Conservation (phyloP, 2,797 vertebrate genomes). For the Peromyscus aztecus region DNA sequence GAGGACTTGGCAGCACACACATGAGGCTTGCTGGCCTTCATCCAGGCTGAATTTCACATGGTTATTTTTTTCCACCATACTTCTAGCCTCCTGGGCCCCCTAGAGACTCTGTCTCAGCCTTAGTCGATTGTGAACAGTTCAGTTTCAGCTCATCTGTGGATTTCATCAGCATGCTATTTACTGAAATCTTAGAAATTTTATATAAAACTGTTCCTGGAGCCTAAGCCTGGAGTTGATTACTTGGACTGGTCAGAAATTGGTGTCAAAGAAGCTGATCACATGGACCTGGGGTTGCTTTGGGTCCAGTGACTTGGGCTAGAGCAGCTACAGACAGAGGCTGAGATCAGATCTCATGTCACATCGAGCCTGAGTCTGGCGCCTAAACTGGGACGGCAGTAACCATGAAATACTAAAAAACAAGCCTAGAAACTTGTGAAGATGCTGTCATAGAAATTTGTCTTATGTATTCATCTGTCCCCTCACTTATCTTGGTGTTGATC, state of each 20-base stretch:
- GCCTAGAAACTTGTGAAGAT: neutral
- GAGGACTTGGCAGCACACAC: constrained; percentile 57
- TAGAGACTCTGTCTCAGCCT: constrained; percentile 55
- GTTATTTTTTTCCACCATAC: constrained; percentile 71
- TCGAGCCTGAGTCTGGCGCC: neutral
- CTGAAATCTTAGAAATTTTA: constrained; percentile 67
- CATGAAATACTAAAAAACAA: neutral
- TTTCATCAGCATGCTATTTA: constrained; percentile 75
- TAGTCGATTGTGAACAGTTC: constrained; percentile 52
- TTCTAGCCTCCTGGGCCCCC: constrained; percentile 61
- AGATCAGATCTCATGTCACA: neutral
- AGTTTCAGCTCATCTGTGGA: constrained; percentile 73
- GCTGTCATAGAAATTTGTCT: constrained; percentile 13
- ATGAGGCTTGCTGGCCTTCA: constrained; percentile 47
- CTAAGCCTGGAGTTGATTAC: neutral
- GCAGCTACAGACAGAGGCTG: constrained; percentile 28
- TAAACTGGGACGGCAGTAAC: neutral
- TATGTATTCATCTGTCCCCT: neutral
- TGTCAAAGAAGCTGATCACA: neutral
- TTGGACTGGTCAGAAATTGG: constrained; percentile 35
- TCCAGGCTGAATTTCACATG: constrained; percentile 70
- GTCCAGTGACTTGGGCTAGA: neutral
- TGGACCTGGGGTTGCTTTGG: neutral
- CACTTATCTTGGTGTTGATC: constrained; percentile 20
- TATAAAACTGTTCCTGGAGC: constrained; percentile 67